These are phyloP conservation scores for Macrosoma leucophasiata DNA, from an alignment of 2,888 invertebrate species.

Conservation along the genomic window DNA sequence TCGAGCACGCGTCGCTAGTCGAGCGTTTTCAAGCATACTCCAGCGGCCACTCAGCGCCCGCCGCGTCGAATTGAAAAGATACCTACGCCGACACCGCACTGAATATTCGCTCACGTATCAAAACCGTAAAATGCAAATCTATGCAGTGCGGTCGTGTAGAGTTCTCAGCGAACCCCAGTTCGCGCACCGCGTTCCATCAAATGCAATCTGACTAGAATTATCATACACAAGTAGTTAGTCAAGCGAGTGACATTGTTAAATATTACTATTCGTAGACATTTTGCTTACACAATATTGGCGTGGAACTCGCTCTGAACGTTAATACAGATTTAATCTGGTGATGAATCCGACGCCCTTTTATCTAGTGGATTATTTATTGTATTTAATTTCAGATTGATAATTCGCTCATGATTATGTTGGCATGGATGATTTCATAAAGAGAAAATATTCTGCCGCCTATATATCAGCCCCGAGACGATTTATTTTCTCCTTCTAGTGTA, in stretches of 20 bases:
- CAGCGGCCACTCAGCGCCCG: conserved; percentile 61
- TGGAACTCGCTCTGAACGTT: too few species aligned
- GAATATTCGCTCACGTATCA: conserved; percentile 73
- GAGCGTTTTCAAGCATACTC: conserved; percentile 62
- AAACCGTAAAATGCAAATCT: conserved; percentile 75
- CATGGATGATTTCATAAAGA: too few species aligned
- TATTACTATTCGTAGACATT: too few species aligned
- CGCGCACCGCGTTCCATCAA: conserved; percentile 57
- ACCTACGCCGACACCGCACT: conserved; percentile 68
- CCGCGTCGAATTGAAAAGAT: conserved; percentile 72
- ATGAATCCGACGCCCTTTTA: too few species aligned
- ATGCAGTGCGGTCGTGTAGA: conserved; percentile 69
- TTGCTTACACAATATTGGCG: too few species aligned
- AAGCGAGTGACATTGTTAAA: conserved; percentile 44
- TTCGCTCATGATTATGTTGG: too few species aligned
- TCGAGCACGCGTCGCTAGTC: conserved; percentile 70
- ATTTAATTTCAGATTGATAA: too few species aligned
- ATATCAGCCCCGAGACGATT: too few species aligned
- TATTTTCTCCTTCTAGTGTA: too few species aligned
- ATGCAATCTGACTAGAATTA: conserved; percentile 65
- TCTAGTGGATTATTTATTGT: too few species aligned
- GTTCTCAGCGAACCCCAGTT: conserved; percentile 48
- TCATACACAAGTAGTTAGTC: conserved; percentile 55
- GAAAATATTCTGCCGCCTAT: too few species aligned
- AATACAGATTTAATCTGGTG: too few species aligned